These are phyloP conservation scores for Varroa destructor DNA, from an alignment of 1,140 invertebrate species.

Conservation along the genomic window DNA sequence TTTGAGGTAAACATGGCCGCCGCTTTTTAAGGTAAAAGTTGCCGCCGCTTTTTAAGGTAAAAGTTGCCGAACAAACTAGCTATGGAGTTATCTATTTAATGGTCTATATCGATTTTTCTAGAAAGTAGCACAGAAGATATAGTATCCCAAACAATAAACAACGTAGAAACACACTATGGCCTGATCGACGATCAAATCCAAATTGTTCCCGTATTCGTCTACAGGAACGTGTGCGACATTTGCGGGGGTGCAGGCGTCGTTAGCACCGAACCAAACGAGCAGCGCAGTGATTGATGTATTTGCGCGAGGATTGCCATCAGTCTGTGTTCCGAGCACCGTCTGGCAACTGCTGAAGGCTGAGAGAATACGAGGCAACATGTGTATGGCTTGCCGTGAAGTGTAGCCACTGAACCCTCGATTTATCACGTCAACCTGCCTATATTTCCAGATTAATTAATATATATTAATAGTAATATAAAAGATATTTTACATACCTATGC, in stretches of 20 bases:
- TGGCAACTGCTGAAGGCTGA: not conserved
- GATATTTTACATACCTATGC: not conserved
- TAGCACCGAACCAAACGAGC: conserved; percentile 12
- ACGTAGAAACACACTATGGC: not conserved
- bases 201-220: conserved; percentile 5
- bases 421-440: conserved; percentile 8
- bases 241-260: not conserved
- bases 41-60: no score
- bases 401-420: conserved; percentile 21
- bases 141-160: no score
- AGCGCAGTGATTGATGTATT: not conserved
- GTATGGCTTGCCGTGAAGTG: not conserved
- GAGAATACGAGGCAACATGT: not conserved
- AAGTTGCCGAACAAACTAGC: no score
- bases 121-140: no score
- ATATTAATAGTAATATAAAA: not conserved
- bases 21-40: no score
- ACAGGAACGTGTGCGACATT: not conserved
- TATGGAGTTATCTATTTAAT: no score
- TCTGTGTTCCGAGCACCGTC: no score
- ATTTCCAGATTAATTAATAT: not conserved
- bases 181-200: not conserved
- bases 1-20: no score
- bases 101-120: no score
- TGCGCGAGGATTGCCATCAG: not conserved